Conservation (phyloP, 2,888 invertebrate genomes). For the Mycogona germanica region DNA sequence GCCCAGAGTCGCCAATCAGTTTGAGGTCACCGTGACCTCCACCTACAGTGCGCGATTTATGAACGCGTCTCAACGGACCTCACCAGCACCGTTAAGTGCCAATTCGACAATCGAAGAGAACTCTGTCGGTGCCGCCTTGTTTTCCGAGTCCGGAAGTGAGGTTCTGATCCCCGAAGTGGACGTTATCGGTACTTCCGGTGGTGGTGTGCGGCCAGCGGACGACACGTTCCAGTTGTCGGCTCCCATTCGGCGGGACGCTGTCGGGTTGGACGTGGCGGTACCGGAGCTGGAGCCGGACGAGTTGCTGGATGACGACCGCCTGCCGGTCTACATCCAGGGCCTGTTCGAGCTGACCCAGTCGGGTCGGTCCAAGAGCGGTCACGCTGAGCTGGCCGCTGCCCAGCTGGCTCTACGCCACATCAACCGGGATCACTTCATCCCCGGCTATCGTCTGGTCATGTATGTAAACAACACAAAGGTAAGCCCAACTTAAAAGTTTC, state of each 20-base stretch:
- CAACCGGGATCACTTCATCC: conserved; percentile 53
- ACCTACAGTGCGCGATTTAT: too few relatives aligned
- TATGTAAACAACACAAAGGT: conserved; percentile 80
- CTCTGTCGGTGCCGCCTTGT: too few relatives aligned
- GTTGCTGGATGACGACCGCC: not conserved
- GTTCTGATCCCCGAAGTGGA: too few relatives aligned
- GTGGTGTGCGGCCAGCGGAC: too few relatives aligned
- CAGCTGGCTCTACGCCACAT: conserved; percentile 65
- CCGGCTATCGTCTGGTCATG: conserved; percentile 59
- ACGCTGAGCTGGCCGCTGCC: conserved; percentile 45
- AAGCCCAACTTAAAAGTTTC: conserved; percentile 33
- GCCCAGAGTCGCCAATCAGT: too few relatives aligned
- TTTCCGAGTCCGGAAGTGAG: too few relatives aligned
- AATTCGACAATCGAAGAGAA: too few relatives aligned
- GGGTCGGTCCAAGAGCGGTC: conserved; percentile 18
- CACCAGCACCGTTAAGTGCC: too few relatives aligned
- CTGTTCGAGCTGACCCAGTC: conserved; percentile 6
- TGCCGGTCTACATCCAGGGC: conserved; percentile 3
- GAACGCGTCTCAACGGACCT: too few relatives aligned
- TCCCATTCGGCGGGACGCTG: conserved; percentile 53
- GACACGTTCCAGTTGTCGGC: too few relatives aligned
- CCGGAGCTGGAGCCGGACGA: conserved; percentile 16
- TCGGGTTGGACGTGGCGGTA: conserved; percentile 58
- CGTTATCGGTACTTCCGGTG: too few relatives aligned
- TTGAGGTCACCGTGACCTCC: too few relatives aligned